Evolutionary conservation across 2,797 vertebrate species (phyloP).

Genomic region (Lepilemur ruficaudatus): DNA sequence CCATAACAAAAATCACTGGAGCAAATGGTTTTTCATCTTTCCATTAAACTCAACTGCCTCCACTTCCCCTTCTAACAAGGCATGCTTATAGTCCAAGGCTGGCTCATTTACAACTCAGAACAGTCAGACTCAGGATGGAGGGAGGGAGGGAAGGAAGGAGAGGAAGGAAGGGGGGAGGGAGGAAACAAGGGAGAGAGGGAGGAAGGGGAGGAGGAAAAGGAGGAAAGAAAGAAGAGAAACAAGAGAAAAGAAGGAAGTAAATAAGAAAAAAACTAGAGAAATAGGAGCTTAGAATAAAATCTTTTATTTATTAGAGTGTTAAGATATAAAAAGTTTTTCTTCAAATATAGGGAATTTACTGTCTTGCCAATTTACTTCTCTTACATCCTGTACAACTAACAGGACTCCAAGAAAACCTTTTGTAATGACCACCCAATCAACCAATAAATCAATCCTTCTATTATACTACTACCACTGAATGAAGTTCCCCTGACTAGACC

Average conservation of each 20-base stretch:
- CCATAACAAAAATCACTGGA: not conserved
- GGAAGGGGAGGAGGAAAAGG: no score
- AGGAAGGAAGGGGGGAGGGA: no score
- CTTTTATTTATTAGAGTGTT: not conserved
- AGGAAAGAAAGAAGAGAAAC: no score
- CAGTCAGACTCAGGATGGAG: not conserved
- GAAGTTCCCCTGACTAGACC: not conserved
- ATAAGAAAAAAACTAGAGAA: not conserved
- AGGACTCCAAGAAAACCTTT: not conserved
- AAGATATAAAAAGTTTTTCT: not conserved
- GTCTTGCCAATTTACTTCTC: not conserved
- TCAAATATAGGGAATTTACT: slow-evolving; percentile 13
- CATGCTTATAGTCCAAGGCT: not conserved
- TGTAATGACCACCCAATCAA: not conserved
- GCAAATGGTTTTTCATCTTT: not conserved
- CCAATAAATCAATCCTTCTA: not conserved
- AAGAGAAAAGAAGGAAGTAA: no score
- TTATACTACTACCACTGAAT: not conserved
- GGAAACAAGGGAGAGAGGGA: no score
- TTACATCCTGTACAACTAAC: not conserved
- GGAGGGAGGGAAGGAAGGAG: fast-evolving
- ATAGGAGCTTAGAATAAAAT: not conserved
- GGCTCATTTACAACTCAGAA: not conserved
- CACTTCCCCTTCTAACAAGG: not conserved
- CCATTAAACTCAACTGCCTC: not conserved